Evolutionary conservation across 2,888 invertebrate genomes (phyloP).

Genomic region (Plusia festucae): DNA sequence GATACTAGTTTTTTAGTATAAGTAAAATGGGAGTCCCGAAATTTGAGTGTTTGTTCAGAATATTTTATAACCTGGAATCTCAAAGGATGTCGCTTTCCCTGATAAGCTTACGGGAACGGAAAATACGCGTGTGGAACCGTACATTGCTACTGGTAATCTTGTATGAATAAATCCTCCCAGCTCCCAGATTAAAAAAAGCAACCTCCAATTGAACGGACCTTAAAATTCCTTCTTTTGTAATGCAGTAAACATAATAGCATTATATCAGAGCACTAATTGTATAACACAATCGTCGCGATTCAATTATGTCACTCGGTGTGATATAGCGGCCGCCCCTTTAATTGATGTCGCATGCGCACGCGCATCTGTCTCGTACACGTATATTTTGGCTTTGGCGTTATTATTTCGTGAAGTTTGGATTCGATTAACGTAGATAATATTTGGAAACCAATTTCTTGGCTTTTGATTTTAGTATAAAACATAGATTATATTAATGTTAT

Average conservation of each 20-base stretch:
- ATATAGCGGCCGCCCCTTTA: constrained; percentile 36
- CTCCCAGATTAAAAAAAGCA: neutral
- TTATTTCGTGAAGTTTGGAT: constrained; percentile 11
- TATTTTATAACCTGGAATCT: too few species aligned
- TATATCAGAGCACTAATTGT: constrained; percentile 6
- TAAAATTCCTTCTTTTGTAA: neutral
- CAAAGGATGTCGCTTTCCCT: too few species aligned
- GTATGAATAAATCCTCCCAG: too few species aligned
- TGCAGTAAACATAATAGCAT: neutral
- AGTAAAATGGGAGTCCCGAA: too few species aligned
- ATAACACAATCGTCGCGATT: constrained; percentile 36
- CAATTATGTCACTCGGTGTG: constrained; percentile 43
- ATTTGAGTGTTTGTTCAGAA: too few species aligned
- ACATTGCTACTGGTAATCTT: too few species aligned
- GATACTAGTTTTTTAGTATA: too few species aligned
- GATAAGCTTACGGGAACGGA: too few species aligned
- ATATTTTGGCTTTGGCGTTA: neutral
- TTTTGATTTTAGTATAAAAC: too few species aligned
- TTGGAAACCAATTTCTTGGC: too few species aligned
- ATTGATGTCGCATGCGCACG: constrained; percentile 29
- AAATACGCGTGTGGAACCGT: too few species aligned
- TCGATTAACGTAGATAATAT: neutral
- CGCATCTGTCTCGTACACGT: constrained; percentile 9
- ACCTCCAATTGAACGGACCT: neutral
- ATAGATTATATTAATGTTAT: too few species aligned